phyloP scores from a whole-genome alignment of 2,113 vertebrate species.

The Syrrhaptes paradoxus region DNA sequence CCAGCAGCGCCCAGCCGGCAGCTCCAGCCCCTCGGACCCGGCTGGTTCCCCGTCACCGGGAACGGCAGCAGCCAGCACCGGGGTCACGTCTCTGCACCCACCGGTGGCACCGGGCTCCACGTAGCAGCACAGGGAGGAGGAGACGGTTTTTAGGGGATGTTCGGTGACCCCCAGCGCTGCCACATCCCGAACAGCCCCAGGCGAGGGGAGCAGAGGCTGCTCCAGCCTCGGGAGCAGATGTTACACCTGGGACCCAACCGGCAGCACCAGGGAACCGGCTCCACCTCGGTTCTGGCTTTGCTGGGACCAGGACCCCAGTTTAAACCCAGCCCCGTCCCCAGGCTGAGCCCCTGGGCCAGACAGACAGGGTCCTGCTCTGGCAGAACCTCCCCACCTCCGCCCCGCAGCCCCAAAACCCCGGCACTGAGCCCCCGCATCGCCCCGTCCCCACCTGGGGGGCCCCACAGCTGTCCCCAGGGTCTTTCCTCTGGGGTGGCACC shows the following conservation, averaged over 20 bases:
- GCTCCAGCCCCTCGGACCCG: background rate
- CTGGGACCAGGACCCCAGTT: background rate
- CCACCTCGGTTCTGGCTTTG: background rate
- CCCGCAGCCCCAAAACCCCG: fast-evolving
- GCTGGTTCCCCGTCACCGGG: fast-evolving
- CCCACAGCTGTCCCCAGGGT: background rate
- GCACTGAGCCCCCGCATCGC: background rate
- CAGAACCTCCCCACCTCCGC: background rate
- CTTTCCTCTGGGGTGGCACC: background rate
- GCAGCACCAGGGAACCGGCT: fast-evolving
- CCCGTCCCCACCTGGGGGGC: fast-evolving
- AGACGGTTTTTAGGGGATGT: background rate
- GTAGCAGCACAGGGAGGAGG: fast-evolving
- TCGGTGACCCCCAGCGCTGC: background rate
- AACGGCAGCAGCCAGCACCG: fast-evolving
- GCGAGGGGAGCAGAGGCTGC: fast-evolving
- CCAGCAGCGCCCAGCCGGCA: background rate
- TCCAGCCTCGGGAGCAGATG: background rate
- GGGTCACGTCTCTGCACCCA: fast-evolving
- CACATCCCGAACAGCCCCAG: background rate
- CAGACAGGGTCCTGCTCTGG: background rate
- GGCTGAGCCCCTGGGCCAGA: background rate
- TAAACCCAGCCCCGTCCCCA: background rate
- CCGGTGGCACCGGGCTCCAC: fast-evolving
- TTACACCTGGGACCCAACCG: background rate